Percentiles rank a stretch among this genome's conserved stretches.
These are phyloP conservation scores for Heliothis peltigera DNA, from an alignment of 2,888 invertebrate species.

Conservation along the genomic window DNA sequence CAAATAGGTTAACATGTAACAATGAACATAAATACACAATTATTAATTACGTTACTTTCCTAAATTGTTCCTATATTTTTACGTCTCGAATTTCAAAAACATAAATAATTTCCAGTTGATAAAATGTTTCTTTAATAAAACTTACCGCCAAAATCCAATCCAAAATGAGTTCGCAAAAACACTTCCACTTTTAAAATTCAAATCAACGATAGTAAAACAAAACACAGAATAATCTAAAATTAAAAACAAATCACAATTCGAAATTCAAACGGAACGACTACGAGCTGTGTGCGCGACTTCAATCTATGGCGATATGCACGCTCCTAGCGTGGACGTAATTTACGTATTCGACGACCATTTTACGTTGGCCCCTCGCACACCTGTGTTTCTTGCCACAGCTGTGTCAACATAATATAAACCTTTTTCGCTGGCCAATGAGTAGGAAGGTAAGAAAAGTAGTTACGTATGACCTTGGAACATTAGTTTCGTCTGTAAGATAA, in stretches of 20 bases:
- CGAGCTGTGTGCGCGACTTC: conserved; percentile 76
- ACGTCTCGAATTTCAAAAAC: neutral
- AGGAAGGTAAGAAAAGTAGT: conserved; percentile 49
- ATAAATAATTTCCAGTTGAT: neutral
- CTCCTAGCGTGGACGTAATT: conserved; percentile 75
- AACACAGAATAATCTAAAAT: conserved; percentile 39
- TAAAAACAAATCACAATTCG: conserved; percentile 56
- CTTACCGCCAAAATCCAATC: conserved; percentile 56
- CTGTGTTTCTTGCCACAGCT: conserved; percentile 50
- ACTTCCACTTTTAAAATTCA: conserved; percentile 58
- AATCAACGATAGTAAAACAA: conserved; percentile 41
- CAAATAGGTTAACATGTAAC: too few relatives aligned
- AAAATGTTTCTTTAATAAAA: conserved; percentile 13
- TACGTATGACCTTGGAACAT: conserved; percentile 56
- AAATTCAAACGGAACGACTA: conserved; percentile 65
- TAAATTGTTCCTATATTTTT: too few relatives aligned
- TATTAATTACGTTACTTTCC: too few relatives aligned
- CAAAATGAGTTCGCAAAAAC: conserved; percentile 45
- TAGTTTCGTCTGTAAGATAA: conserved; percentile 58
- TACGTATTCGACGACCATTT: conserved; percentile 73
- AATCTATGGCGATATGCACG: conserved; percentile 79
- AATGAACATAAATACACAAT: too few relatives aligned
- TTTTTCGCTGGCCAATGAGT: conserved; percentile 55
- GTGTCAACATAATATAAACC: conserved; percentile 55
- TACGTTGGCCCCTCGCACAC: conserved; percentile 64